Evolutionary conservation across 2,113 vertebrate species (phyloP).

Genomic region (Ammospiza nelsoni): DNA sequence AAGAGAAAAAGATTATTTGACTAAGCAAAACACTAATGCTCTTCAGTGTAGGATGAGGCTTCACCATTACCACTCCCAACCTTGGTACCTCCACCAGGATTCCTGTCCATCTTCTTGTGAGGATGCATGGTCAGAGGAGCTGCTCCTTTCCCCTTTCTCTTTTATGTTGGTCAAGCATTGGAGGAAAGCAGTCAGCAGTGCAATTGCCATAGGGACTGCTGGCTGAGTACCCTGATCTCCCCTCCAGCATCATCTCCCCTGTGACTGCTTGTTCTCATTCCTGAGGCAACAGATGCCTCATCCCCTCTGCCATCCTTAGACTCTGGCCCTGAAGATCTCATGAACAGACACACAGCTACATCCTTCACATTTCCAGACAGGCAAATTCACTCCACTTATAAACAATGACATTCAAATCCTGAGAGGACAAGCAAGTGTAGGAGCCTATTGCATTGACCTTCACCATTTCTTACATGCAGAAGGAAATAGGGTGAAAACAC

Average conservation of each 20-base stretch:
- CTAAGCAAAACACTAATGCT: background rate
- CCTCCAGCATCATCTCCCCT: background rate
- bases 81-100: background rate
- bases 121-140: background rate
- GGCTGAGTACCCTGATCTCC: background rate
- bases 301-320: background rate
- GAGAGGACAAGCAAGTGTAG: background rate
- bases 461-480: background rate
- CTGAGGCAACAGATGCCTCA: background rate
- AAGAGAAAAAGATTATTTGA: background rate
- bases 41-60: background rate
- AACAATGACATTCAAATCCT: background rate
- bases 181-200: background rate
- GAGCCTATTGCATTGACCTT: background rate
- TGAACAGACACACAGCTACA: background rate
- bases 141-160: background rate
- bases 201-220: background rate
- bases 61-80: background rate
- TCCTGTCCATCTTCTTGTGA: background rate
- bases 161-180: background rate
- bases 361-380: background rate
- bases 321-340: background rate
- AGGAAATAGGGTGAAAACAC: background rate
- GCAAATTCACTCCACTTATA: background rate
- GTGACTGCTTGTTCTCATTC: background rate